Evolutionary conservation across 1,140 invertebrate species (phyloP), one percentile per base, ranked within the genome.

Genomic region (Rhizoglyphus robini): DNA sequence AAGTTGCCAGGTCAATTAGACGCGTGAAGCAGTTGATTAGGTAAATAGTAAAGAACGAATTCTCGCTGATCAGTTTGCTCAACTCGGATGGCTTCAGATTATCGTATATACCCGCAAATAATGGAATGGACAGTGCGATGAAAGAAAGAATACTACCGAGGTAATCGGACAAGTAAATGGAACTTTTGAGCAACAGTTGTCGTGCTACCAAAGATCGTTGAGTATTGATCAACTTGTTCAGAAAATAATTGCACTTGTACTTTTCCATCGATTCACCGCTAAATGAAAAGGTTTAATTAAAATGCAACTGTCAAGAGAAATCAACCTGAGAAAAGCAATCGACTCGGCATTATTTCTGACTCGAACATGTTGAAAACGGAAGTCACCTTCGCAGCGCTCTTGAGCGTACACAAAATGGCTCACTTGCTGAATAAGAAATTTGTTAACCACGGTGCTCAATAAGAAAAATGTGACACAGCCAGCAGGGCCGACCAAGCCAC

Each of bases 31-130:
- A 77, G 70, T 72, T 80, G 68, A 84, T 82, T 63, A 84, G 74
- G 72, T 84, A 84, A 13, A 84, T 81, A 38, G 78, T 78, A 31
- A 83, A 77, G 74, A 84, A 84, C 0, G 82, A 76, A 74, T 82
- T 84, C 76, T 78, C 71, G 70, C 81, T 83, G 38, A 84, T 82
- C 1, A 83, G 69, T 30, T 77, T 72, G 65, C 78, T 77, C 4
- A 84, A 71, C 46, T 82, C 79, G 3, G 76, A 66, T 4, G 78
- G 69, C 23, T 74, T 69, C 11, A 79, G 63, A 65, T 75, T 64
- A 68, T 81, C 77, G 74, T 82, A 85, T 20, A 70, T 66, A 32
- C 82, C 81, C 65, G 75, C 63, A 72, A 84, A 84, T 64, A 84
- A 80, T 8, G 83, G 81, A 65, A 83, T 72, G 18, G 81, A 80